phyloP scores from a whole-genome alignment of 2,797 vertebrate genomes.

The Malurus splendens region DNA sequence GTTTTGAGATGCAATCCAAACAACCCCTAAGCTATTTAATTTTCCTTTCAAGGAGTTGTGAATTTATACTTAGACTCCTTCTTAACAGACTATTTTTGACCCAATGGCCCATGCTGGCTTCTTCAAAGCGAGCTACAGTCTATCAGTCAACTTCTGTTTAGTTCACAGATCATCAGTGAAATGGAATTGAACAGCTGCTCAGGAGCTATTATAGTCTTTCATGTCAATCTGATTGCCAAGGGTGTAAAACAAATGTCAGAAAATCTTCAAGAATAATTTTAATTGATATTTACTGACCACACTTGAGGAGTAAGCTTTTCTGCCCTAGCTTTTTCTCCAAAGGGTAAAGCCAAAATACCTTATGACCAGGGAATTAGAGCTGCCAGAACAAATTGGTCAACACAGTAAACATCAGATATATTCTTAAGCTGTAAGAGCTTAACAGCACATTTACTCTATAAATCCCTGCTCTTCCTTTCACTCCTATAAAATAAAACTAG shows the following conservation, averaged over 20 bases:
- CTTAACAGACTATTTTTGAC: slow-evolving; percentile 46
- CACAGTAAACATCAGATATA: slow-evolving; percentile 23
- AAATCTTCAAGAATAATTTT: slow-evolving; percentile 23
- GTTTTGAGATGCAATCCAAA: not conserved
- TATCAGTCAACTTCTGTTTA: slow-evolving; percentile 35
- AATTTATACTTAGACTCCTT: slow-evolving; percentile 1
- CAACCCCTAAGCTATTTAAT: not conserved
- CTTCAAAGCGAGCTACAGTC: slow-evolving; percentile 13
- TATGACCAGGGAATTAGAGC: not conserved
- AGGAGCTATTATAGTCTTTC: slow-evolving; percentile 26
- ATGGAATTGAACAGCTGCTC: slow-evolving; percentile 51
- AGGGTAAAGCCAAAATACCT: not conserved
- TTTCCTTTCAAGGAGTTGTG: slow-evolving; percentile 3
- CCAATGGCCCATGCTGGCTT: slow-evolving; percentile 28
- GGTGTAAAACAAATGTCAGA: slow-evolving; percentile 9
- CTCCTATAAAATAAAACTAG: not conserved
- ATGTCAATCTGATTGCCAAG: slow-evolving; percentile 15
- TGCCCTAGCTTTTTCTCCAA: not conserved
- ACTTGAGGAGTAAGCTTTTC: not conserved
- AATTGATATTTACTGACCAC: slow-evolving; percentile 45
- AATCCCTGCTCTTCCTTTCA: not conserved
- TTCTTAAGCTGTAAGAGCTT: slow-evolving; percentile 11
- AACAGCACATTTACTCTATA: slow-evolving; percentile 17
- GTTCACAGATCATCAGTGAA: slow-evolving; percentile 51
- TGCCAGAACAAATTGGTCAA: slow-evolving; percentile 29